phyloP scores from a whole-genome alignment of 2,888 invertebrate species.

The Cephus sareptanus region DNA sequence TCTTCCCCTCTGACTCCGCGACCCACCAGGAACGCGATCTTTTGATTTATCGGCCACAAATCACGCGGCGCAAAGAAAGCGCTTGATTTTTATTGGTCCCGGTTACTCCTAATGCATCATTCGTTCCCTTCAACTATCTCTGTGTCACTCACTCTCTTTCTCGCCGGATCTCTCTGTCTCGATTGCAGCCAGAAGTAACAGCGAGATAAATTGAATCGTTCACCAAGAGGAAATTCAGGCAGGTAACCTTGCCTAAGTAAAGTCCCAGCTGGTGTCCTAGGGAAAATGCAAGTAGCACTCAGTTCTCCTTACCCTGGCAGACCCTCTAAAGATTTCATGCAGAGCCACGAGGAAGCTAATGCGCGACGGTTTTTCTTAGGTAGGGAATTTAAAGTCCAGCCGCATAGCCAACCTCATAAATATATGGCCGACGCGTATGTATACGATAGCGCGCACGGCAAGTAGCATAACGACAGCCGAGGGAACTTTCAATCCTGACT shows the following conservation, averaged over 20 bases:
- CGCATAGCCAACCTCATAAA: conserved; percentile 40
- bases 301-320: not conserved
- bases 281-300: not conserved
- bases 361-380: conserved; percentile 10
- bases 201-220: not conserved
- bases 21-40: conserved; percentile 14
- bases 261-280: not conserved
- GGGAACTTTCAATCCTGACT: conserved; percentile 43
- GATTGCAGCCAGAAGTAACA: not conserved
- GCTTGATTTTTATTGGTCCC: conserved; percentile 51
- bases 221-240: not conserved
- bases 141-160: not conserved
- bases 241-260: not conserved
- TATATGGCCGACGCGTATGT: conserved; percentile 34
- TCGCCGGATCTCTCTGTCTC: not conserved
- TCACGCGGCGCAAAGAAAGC: conserved; percentile 41
- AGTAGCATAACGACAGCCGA: conserved; percentile 34
- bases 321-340: conserved; percentile 40
- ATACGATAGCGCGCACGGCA: conserved; percentile 18
- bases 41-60: conserved; percentile 51
- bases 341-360: conserved; percentile 35
- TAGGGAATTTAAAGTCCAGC: conserved; percentile 44
- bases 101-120: conserved; percentile 49
- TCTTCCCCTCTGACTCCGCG: not conserved
- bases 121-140: conserved; percentile 15